phyloP scores from a whole-genome alignment of 1,140 invertebrate genomes.

The Armadillidium nasatum region DNA sequence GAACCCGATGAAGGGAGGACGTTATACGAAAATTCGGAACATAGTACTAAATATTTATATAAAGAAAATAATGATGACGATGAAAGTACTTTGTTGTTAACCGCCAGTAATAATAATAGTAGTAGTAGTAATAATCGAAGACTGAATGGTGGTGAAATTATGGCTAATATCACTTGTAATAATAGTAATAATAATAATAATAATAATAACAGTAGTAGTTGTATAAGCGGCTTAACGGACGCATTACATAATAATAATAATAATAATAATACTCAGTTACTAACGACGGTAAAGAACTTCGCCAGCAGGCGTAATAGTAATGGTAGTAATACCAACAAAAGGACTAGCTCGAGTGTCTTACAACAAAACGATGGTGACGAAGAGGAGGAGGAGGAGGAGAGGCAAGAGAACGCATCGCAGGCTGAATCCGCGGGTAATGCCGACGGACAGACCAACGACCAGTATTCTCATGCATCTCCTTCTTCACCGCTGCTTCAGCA shows the following conservation, averaged over 20 bases:
- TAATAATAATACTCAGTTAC: neutral
- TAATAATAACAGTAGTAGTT: too few relatives aligned
- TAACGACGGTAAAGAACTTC: neutral
- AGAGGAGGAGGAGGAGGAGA: neutral
- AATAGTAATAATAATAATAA: too few relatives aligned
- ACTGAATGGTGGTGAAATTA: neutral
- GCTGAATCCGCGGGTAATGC: too few relatives aligned
- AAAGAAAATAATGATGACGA: neutral
- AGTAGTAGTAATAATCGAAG: neutral
- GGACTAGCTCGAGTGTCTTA: neutral
- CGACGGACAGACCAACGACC: too few relatives aligned
- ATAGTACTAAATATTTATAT: neutral
- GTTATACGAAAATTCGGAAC: neutral
- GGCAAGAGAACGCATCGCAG: too few relatives aligned
- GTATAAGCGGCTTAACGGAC: too few relatives aligned
- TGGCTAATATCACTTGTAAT: too few relatives aligned
- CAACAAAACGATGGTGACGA: neutral
- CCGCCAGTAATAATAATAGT: neutral
- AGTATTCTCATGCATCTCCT: too few relatives aligned
- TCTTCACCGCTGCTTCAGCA: too few relatives aligned
- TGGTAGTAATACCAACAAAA: neutral
- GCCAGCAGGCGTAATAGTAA: neutral
- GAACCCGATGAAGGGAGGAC: constrained; percentile 1
- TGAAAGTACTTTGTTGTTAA: constrained; percentile 2
- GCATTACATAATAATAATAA: too few relatives aligned